Evolutionary conservation across 2,888 invertebrate genomes (phyloP).

Genomic region (Trachelus tabidus): DNA sequence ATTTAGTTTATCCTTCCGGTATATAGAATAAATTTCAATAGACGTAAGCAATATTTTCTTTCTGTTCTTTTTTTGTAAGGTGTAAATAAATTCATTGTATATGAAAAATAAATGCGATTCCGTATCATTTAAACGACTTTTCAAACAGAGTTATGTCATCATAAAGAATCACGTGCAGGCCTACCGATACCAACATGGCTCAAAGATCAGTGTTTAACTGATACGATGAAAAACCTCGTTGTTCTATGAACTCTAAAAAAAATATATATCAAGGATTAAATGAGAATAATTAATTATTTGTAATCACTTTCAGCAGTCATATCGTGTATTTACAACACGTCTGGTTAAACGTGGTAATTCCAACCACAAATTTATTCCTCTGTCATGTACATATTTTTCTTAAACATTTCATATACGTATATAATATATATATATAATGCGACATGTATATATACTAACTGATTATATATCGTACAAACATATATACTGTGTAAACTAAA

Average conservation of each 20-base stretch:
- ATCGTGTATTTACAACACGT: background rate
- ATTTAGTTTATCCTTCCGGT: background rate
- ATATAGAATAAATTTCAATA: background rate
- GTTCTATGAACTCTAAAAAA: background rate
- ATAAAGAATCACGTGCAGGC: background rate
- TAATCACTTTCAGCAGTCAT: background rate
- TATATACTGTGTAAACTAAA: constrained; percentile 14
- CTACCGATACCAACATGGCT: background rate
- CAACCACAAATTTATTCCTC: background rate
- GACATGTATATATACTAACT: constrained; percentile 1
- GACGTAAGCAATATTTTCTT: constrained; percentile 10
- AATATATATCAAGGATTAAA: background rate
- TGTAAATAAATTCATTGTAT: constrained; percentile 34
- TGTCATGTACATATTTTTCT: background rate
- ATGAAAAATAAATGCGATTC: constrained; percentile 7
- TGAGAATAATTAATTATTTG: background rate
- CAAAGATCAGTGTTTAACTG: background rate
- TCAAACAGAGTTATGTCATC: background rate
- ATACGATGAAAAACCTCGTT: background rate
- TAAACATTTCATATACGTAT: background rate
- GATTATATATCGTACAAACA: constrained; percentile 30
- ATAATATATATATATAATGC: background rate
- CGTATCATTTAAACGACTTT: too few species aligned
- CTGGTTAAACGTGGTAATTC: background rate
- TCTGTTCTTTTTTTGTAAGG: constrained; percentile 9